Conservation (phyloP, 2,797 vertebrate species). For the Falco peregrinus region DNA sequence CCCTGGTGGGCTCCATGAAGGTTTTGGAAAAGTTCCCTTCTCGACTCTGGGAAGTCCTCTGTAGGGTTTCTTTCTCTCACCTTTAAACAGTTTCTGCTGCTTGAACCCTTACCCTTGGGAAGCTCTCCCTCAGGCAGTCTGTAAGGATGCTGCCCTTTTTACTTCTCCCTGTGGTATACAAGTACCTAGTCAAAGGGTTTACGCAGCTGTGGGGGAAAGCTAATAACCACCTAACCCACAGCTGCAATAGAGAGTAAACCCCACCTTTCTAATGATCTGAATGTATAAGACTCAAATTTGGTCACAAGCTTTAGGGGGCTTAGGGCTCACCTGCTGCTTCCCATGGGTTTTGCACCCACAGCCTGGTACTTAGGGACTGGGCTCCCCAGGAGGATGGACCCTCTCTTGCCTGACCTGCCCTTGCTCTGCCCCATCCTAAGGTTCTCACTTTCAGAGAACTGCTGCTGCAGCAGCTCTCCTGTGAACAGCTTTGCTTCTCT, state of each 20-base stretch:
- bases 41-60: background rate
- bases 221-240: background rate
- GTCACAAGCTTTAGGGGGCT: background rate
- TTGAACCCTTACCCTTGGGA: background rate
- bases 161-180: fast-evolving
- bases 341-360: background rate
- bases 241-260: background rate
- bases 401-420: background rate
- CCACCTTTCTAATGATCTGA: background rate
- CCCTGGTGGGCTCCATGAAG: background rate
- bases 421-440: background rate
- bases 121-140: background rate
- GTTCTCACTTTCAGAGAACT: background rate
- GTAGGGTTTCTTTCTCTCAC: background rate
- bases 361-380: fast-evolving
- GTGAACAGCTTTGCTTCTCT: background rate
- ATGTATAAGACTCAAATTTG: background rate
- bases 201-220: background rate
- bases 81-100: background rate
- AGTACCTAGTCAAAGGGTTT: background rate
- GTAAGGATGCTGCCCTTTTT: background rate
- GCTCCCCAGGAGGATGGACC: background rate
- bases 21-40: background rate
- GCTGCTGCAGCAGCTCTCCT: background rate
- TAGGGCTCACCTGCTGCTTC: background rate